Conservation (phyloP, 1,140 invertebrate genomes). For the Zaprionus africanus region DNA sequence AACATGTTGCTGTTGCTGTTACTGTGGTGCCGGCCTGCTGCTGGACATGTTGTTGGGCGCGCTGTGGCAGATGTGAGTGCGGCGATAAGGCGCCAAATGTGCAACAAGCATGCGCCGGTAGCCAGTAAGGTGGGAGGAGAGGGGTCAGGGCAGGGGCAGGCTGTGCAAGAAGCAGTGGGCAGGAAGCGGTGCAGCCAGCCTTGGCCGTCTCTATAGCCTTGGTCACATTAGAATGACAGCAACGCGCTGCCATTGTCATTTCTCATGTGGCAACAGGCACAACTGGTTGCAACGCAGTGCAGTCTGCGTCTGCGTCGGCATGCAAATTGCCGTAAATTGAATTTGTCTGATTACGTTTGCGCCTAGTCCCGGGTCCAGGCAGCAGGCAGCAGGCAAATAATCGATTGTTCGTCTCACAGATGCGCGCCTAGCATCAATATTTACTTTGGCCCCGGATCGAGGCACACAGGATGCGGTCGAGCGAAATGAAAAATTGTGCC, state of each 20-base stretch:
- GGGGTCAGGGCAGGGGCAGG: background rate
- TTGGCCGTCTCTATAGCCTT: slow-evolving; percentile 55
- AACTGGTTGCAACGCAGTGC: slow-evolving; percentile 20
- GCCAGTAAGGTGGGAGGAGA: slow-evolving; percentile 1
- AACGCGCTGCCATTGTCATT: slow-evolving; percentile 71
- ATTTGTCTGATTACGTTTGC: slow-evolving; percentile 82
- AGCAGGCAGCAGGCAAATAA: slow-evolving; percentile 43
- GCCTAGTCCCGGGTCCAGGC: slow-evolving; percentile 5
- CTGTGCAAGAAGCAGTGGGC: background rate
- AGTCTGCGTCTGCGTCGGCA: slow-evolving; percentile 41
- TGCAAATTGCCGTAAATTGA: slow-evolving; percentile 82
- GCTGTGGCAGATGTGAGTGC: slow-evolving; percentile 60
- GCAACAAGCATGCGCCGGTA: slow-evolving; percentile 69
- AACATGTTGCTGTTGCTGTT: background rate
- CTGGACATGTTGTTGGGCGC: slow-evolving; percentile 11
- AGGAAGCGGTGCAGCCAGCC: slow-evolving; percentile 45
- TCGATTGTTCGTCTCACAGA: slow-evolving; percentile 65
- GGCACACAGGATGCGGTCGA: slow-evolving; percentile 47
- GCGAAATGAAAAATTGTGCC: slow-evolving; percentile 74
- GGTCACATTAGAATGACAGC: slow-evolving; percentile 78
- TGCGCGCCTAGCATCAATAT: slow-evolving; percentile 59
- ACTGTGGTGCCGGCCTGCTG: background rate
- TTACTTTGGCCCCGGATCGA: slow-evolving; percentile 42
- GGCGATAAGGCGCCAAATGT: slow-evolving; percentile 78
- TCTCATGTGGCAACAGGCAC: slow-evolving; percentile 50